A percentile compares a stretch with the other conserved stretches of the same genome.
phyloP scores from a whole-genome alignment of 1,140 invertebrate genomes.

The Leucophenga varia region DNA sequence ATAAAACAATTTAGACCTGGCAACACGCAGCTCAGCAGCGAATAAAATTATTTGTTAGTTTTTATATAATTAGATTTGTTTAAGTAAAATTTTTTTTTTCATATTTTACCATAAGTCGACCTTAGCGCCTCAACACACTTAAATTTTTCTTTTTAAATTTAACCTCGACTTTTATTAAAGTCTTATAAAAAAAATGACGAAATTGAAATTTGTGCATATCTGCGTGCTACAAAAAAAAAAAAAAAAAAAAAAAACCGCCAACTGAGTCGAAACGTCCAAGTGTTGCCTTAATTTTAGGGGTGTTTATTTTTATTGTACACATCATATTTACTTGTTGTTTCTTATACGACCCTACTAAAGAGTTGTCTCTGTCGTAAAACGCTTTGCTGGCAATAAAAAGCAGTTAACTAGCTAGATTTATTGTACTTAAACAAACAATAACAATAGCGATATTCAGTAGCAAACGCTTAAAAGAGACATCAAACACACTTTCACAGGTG shows the following conservation, averaged over 20 bases:
- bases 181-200: too few species aligned
- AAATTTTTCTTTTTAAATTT: too few species aligned
- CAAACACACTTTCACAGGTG: conserved; percentile 35
- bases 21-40: conserved; percentile 11
- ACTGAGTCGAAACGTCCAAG: conserved; percentile 26
- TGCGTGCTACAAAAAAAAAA: too few species aligned
- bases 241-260: too few species aligned
- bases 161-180: too few species aligned
- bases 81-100: too few species aligned
- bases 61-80: too few species aligned
- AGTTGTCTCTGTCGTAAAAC: conserved; percentile 49
- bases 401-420: conserved; percentile 55
- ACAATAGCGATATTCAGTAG: conserved; percentile 23
- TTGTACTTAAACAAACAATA: conserved; percentile 50
- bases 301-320: conserved; percentile 48
- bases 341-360: conserved; percentile 21
- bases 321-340: conserved; percentile 35
- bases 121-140: too few species aligned
- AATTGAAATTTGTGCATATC: too few species aligned
- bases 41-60: too few species aligned
- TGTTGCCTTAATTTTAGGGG: conserved; percentile 43
- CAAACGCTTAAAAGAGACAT: conserved; percentile 1
- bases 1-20: conserved; percentile 21
- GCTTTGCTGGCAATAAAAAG: conserved; percentile 52
- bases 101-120: too few species aligned